These are phyloP conservation scores for Rhabdornis inornatus DNA, from an alignment of 2,113 vertebrate species.

Conservation along the genomic window DNA sequence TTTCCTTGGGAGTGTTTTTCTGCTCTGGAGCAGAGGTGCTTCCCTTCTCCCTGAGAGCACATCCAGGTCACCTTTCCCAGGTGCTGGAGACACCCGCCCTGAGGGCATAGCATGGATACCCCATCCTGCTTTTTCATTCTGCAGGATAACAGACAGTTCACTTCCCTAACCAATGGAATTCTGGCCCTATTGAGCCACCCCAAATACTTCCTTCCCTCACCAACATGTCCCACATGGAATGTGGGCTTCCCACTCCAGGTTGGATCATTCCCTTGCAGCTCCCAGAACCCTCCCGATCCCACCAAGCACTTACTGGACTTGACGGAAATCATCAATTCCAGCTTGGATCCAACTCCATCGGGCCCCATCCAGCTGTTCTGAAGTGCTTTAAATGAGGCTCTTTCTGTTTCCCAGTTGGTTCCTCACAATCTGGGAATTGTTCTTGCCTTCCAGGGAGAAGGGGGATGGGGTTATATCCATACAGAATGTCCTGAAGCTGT, in stretches of 20 bases:
- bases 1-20: not conserved
- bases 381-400: conserved; percentile 41
- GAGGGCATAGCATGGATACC: not conserved
- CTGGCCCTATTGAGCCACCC: accelerated
- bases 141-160: not conserved
- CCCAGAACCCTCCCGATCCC: not conserved
- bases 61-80: not conserved
- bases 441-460: conserved; percentile 8
- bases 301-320: not conserved
- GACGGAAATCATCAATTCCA: not conserved
- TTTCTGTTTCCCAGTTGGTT: conserved; percentile 37
- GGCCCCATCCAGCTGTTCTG: conserved; percentile 37
- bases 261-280: not conserved
- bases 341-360: not conserved
- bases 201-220: not conserved
- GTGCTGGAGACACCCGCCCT: not conserved
- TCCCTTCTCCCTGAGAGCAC: not conserved
- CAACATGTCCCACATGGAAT: not conserved
- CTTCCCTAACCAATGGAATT: not conserved
- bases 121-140: not conserved
- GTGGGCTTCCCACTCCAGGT: not conserved
- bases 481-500: not conserved
- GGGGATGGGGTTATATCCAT: conserved; percentile 40
- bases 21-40: not conserved
- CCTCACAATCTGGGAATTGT: conserved; percentile 63